These are phyloP conservation scores for Potamilus streckersoni DNA, from an alignment of 1,140 invertebrate genomes.

Conservation along the genomic window DNA sequence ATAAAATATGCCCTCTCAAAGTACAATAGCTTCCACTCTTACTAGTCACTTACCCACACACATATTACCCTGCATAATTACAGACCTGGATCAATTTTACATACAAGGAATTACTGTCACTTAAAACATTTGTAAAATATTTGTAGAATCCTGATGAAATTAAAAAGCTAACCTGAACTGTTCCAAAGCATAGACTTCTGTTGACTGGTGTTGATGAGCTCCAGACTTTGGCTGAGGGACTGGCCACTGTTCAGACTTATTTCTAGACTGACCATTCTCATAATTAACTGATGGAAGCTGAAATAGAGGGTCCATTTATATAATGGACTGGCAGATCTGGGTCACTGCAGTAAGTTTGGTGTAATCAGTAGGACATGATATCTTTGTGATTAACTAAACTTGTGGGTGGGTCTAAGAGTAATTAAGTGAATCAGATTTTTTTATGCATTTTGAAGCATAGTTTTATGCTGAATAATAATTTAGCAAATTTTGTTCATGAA, in stretches of 20 bases:
- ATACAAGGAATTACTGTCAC: background rate
- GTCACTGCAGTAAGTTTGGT: background rate
- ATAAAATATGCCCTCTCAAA: background rate
- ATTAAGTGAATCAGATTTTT: too few species aligned
- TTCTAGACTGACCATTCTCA: conserved; percentile 18
- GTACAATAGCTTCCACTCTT: background rate
- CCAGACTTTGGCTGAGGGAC: conserved; percentile 39
- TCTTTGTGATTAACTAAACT: background rate
- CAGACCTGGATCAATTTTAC: background rate
- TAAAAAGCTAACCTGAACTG: conserved; percentile 53
- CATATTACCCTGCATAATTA: too few species aligned
- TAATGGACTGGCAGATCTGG: too few species aligned
- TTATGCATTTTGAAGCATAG: too few species aligned
- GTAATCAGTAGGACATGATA: background rate
- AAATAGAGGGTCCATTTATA: conserved; percentile 7
- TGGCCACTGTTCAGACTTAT: conserved; percentile 33
- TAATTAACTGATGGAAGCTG: conserved; percentile 51
- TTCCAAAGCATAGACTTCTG: conserved; percentile 54
- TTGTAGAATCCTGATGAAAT: background rate
- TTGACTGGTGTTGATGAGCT: conserved; percentile 41
- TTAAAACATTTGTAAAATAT: background rate
- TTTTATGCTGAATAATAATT: too few species aligned
- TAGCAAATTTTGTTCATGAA: too few species aligned
- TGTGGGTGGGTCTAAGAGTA: too few species aligned
- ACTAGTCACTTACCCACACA: background rate